Evolutionary conservation across 1,140 invertebrate genomes (phyloP), one percentile per base, ranked within the genome.

Genomic region (Meloidogyne chitwoodi): DNA sequence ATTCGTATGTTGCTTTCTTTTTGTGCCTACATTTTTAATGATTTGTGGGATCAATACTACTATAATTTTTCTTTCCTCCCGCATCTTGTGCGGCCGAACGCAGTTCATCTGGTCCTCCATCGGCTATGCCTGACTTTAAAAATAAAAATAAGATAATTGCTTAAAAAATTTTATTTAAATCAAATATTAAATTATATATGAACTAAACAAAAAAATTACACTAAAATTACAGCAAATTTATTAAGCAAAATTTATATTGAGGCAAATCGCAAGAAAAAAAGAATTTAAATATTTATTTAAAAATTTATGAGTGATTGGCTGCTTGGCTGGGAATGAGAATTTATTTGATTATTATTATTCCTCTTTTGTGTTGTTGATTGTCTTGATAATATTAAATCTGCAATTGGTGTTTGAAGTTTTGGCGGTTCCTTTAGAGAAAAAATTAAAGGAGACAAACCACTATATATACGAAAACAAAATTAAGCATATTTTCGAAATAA

Each of bases 41-140:
- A 56, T 56, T 70, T 26, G n/a, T 41, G 4, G 38, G 29, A 22
- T 70, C 61, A 29, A 70, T 70, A 61, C 68, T 70, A 26, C 44
- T 27, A 70, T 70, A 70, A 44, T 70, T 70, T 27, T 44, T 70
- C 31, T 56, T 70, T 70, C 68, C 68, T 26, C 68, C 68, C 10
- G 29, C 34, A 31, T 56, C 29, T 26, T 61, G 24, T 16, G 68
- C 44, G 8, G 68, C 29, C 11, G 68, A 61, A 70, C 68, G 38
- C 29, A 44, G 31, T 29, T 70, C 68, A 44, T 70, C 68, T 19
- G n/a, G 14, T 48, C 44, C 26, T 61, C 68, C 68, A 70, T 70
- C 68, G 10, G 27, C 34, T 70, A 29, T 44, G 29, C 38, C 38
- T 44, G 48, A 56, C 48, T 56, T 56, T 56, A 56, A 56, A 56